Conservation (phyloP, 2,888 invertebrate species). For the Chaetoderma sp. region DNA sequence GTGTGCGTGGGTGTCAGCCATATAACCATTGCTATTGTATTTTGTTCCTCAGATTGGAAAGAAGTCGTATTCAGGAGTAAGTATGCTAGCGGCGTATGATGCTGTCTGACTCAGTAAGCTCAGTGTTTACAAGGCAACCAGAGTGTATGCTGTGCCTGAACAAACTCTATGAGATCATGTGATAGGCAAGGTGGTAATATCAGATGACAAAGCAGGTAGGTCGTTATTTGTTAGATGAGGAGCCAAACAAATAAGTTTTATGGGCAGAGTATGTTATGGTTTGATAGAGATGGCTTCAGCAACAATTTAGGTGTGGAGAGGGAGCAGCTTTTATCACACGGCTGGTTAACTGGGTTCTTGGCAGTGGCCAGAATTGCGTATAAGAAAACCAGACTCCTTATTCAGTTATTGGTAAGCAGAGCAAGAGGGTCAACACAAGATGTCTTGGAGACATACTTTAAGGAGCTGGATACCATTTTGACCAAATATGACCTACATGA, state of each 20-base stretch:
- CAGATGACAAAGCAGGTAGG: background rate
- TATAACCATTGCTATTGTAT: too few relatives aligned
- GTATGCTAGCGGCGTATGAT: too few relatives aligned
- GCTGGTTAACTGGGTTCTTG: conserved; percentile 1
- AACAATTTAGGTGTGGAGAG: background rate
- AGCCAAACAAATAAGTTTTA: conserved; percentile 17
- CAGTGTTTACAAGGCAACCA: conserved; percentile 2
- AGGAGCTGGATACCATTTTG: conserved; percentile 9
- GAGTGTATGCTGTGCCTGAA: conserved; percentile 10
- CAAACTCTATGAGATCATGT: conserved; percentile 13
- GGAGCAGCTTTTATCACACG: too few relatives aligned
- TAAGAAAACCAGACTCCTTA: conserved; percentile 9
- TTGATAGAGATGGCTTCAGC: conserved; percentile 17
- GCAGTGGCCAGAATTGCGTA: conserved; percentile 19
- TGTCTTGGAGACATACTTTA: conserved; percentile 7
- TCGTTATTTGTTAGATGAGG: conserved; percentile 13
- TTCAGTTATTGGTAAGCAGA: background rate
- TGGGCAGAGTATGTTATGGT: conserved; percentile 20
- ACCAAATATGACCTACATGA: conserved; percentile 19
- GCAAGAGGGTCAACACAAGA: conserved; percentile 9
- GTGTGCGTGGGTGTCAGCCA: too few relatives aligned
- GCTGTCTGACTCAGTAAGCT: too few relatives aligned
- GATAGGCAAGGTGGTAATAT: conserved; percentile 1
- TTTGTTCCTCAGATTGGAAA: too few relatives aligned
- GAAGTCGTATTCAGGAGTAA: too few relatives aligned